These are phyloP conservation scores for Dunckerocampus dactyliophorus DNA, from an alignment of 2,113 vertebrate genomes.

Conservation along the genomic window DNA sequence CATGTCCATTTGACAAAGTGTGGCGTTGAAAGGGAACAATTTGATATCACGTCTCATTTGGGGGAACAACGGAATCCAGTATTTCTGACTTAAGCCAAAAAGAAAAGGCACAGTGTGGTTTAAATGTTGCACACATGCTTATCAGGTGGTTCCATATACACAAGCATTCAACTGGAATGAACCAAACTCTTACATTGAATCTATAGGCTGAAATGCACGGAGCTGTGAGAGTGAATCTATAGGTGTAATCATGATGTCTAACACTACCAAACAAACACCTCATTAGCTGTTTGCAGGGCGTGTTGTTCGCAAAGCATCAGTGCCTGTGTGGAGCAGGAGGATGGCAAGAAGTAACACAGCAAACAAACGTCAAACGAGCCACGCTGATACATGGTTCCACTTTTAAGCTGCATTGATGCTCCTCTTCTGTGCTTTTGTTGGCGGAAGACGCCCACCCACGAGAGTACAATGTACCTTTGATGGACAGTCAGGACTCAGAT, in stretches of 20 bases:
- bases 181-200: no score
- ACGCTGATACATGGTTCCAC: neutral
- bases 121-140: no score
- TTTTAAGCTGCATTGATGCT: neutral
- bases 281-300: constrained; percentile 48
- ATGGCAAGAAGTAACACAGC: constrained; percentile 55
- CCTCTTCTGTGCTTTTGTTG: no score
- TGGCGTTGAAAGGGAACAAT: constrained; percentile 59
- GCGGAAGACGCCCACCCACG: neutral
- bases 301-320: constrained; percentile 41
- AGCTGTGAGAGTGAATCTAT: no score
- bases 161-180: no score
- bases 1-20: constrained; percentile 53
- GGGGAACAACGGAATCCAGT: constrained; percentile 7
- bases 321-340: constrained; percentile 22
- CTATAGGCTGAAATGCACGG: no score
- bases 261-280: constrained; percentile 16
- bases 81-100: neutral
- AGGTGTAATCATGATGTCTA: no score
- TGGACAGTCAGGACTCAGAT: neutral
- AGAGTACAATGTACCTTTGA: neutral
- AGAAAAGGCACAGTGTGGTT: no score
- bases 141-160: no score
- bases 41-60: constrained; percentile 32
- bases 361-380: constrained; percentile 57